A percentile compares a stretch with the other conserved stretches of the same genome.
These are phyloP conservation scores for Myanophis thanlyinensis DNA, from an alignment of 2,113 vertebrate genomes.

Conservation along the genomic window DNA sequence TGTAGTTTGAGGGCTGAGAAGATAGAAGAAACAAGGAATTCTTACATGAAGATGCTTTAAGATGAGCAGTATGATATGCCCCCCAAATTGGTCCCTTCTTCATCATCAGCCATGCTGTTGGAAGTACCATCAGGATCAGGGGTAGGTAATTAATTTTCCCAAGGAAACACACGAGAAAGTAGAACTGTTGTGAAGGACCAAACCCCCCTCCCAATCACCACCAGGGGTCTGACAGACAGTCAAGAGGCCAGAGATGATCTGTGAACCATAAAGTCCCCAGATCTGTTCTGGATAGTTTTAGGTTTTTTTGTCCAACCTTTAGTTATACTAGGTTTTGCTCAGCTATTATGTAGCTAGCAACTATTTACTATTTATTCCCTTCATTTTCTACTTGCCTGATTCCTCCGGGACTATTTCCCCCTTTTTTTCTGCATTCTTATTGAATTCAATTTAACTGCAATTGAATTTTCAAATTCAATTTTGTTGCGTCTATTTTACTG, in stretches of 20 bases:
- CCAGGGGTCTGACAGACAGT: background rate
- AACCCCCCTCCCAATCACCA: too few relatives aligned
- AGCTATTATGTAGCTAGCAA: background rate
- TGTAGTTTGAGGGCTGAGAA: background rate
- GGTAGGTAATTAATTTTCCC: background rate
- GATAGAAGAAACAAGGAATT: background rate
- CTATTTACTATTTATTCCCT: background rate
- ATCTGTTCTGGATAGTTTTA: background rate
- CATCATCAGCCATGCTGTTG: background rate
- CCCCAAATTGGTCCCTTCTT: background rate
- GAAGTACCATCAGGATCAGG: background rate
- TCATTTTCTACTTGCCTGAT: background rate
- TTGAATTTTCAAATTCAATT: slow-evolving; percentile 31
- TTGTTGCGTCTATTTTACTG: slow-evolving; percentile 5
- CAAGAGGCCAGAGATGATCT: background rate
- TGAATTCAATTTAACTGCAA: slow-evolving; percentile 22
- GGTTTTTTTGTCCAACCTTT: background rate
- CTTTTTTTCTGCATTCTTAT: background rate
- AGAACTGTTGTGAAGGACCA: background rate
- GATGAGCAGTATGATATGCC: background rate
- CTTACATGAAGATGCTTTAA: background rate
- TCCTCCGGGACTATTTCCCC: background rate
- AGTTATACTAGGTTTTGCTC: background rate
- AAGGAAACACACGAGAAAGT: background rate
- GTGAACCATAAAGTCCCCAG: background rate